Percentiles rank a stretch among this genome's conserved stretches.
Evolutionary conservation across 2,113 vertebrate genomes (phyloP).

Genomic region (Cyanoderma ruficeps): DNA sequence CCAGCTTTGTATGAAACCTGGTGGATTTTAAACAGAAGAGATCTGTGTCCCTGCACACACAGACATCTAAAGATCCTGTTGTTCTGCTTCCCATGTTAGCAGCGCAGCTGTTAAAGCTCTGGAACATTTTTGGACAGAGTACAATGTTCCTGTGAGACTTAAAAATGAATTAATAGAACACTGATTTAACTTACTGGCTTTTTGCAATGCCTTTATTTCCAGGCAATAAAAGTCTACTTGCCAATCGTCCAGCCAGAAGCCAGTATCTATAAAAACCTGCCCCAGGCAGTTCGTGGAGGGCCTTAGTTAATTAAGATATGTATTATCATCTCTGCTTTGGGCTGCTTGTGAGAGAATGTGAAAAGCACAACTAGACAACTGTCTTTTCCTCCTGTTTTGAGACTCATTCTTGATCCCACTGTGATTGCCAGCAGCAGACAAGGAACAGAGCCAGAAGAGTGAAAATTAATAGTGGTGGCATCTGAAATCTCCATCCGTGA

Average conservation of each 20-base stretch:
- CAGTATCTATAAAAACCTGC: not conserved
- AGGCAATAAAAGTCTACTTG: conserved; percentile 42
- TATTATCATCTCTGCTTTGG: conserved; percentile 20
- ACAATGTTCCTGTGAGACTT: conserved; percentile 14
- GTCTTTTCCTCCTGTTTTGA: conserved; percentile 37
- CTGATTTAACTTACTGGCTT: conserved; percentile 43
- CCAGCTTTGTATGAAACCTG: not conserved
- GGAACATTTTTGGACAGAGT: conserved; percentile 25
- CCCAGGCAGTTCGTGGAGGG: conserved; percentile 2
- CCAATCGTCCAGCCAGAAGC: conserved; percentile 49
- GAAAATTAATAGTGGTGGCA: conserved; percentile 44
- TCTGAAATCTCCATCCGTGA: conserved; percentile 28
- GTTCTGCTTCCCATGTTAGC: not conserved
- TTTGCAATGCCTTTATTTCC: conserved; percentile 51
- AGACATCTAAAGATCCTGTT: not conserved
- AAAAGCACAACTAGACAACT: conserved; percentile 61
- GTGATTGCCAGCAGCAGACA: conserved; percentile 54
- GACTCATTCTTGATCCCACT: conserved; percentile 45
- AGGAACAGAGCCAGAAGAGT: conserved; percentile 54
- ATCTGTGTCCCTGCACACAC: accelerated
- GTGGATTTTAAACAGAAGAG: not conserved
- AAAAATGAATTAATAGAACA: conserved; percentile 55
- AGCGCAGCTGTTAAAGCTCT: conserved; percentile 29
- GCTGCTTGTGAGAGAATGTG: conserved; percentile 23
- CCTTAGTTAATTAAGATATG: conserved; percentile 50